Evolutionary conservation across 2,113 vertebrate genomes (phyloP), one percentile per base, ranked within the genome.

Genomic region (Thalassoma bifasciatum): DNA sequence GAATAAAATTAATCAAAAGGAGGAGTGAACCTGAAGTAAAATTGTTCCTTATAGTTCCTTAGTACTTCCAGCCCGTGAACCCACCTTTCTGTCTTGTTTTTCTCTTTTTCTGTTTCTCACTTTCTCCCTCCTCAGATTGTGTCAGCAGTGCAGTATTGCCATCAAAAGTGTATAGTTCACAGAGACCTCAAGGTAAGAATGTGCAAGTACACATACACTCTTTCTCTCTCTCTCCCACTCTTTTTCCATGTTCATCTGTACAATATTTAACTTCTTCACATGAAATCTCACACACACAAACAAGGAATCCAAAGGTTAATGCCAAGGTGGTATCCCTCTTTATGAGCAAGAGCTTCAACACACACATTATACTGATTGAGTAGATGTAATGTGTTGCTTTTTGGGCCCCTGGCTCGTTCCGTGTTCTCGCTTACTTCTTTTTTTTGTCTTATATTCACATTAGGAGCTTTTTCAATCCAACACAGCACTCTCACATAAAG

Each of bases 101-200:
- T 54, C 19, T 56, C 5, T 49, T 36, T 26, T 12, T 51, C 24
- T 44, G 40, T 53, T 38, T 1, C 46, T 44, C 69, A 23, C 47
- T 82, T 37, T 85, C 3, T 82, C 64, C 26, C 64, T 60, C 56
- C 75, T 26, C 92, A 98, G 96, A 97, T 97, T 91, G 96, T 97
- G 79, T 98, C 96, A 89, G 96, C 96, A 22, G 96, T 98, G 88
- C 96, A 97, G 93, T 98, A 97, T 89, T 98, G 96, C 88, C 96
- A 97, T 92, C 95, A 97, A 93, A 97, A 97, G 91, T 94, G 94
- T 81, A 97, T 97, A 88, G 96, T 97, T 72, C 96, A 97, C 72
- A 93, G 96, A 91, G 96, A 97, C 92, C 90, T 97, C 67, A 97
- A 97, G 96, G 96, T 97, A 81, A 94, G 93, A 54, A 22, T 51